phyloP scores from a whole-genome alignment of 2,888 invertebrate species.

The Noctua janthina region DNA sequence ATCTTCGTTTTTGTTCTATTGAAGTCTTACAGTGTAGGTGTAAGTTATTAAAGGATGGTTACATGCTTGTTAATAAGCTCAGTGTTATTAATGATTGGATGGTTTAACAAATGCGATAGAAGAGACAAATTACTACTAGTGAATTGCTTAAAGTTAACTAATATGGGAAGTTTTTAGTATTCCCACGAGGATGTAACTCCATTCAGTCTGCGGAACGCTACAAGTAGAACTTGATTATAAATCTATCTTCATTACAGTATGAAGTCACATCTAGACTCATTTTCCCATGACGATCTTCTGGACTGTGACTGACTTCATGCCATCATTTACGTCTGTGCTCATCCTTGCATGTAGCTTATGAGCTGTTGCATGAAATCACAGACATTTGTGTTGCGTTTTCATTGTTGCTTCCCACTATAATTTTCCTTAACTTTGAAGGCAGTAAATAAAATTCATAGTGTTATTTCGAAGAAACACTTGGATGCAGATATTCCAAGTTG shows the following conservation, averaged over 20 bases:
- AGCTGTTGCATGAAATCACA: slow-evolving; percentile 62
- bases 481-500: slow-evolving; percentile 71
- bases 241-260: slow-evolving; percentile 73
- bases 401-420: slow-evolving; percentile 63
- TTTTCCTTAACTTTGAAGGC: slow-evolving; percentile 74
- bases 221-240: slow-evolving; percentile 31
- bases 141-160: slow-evolving; percentile 4
- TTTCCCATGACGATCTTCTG: slow-evolving; percentile 87
- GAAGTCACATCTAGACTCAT: slow-evolving; percentile 75
- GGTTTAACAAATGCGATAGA: slow-evolving; percentile 30
- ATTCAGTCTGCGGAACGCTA: slow-evolving; percentile 38
- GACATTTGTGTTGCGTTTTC: slow-evolving; percentile 39
- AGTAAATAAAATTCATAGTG: slow-evolving; percentile 62
- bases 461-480: slow-evolving; percentile 67
- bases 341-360: slow-evolving; percentile 70
- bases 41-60: slow-evolving; percentile 52
- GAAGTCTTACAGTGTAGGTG: slow-evolving; percentile 58
- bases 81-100: slow-evolving; percentile 41
- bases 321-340: slow-evolving; percentile 71
- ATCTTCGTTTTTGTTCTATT: slow-evolving; percentile 68
- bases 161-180: slow-evolving; percentile 27
- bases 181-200: slow-evolving; percentile 52
- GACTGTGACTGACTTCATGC: slow-evolving; percentile 79
- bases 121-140: slow-evolving; percentile 39
- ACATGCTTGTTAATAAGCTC: slow-evolving; percentile 43